Base-by-base conservation (phyloP, 2,797 vertebrate genomes). In the Melanotaenia boesemani region DNA sequence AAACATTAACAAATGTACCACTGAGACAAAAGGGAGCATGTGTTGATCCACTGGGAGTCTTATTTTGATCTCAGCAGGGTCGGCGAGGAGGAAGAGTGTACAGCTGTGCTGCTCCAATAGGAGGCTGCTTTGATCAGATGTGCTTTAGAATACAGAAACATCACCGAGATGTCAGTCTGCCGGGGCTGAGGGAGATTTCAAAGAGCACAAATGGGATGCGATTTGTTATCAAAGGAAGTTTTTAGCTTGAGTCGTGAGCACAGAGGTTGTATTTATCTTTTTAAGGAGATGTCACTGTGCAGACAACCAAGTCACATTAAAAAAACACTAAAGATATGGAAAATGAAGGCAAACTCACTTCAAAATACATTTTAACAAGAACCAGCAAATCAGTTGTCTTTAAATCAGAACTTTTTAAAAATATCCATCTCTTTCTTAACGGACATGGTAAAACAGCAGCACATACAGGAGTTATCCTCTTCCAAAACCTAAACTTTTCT, bases 1-100 rank as follows among this genome's bases (percentile, higher is more conserved):
- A 58, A 48, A 71, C 46, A 57, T 70, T 69, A 79, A 74, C 74
- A 80, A 66, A 84, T 79, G 81, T 74, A 72, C 28, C 22, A 39
- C 1, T 16, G 71, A 67, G 58, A 68, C 50, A 41, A 68, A 77
- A 55, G 57, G 52, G 75, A 78, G 68, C 36, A 22, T 20, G 48
- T 63, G 39, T 56, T 26, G 63, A 86, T 85, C 69, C 16, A 11
- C n/a, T 26, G 79, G 84, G 80, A 86, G 77, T 57, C 34, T 64
- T 64, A 79, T 86, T 88, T 86, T 86, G 81, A 88, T 88, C 71
- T 55, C 77, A 76, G 83, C 80, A 15, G 81, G 77, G 68, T 80
- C 4, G 61, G 61, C 78, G 52, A 46, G 58, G 70, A 72, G 76
- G 76, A 37, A 80, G 69, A 79, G 63, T 76, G 63, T 82, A 63